phyloP scores from a whole-genome alignment of 2,113 vertebrate genomes.

The Toxotes jaculatrix region DNA sequence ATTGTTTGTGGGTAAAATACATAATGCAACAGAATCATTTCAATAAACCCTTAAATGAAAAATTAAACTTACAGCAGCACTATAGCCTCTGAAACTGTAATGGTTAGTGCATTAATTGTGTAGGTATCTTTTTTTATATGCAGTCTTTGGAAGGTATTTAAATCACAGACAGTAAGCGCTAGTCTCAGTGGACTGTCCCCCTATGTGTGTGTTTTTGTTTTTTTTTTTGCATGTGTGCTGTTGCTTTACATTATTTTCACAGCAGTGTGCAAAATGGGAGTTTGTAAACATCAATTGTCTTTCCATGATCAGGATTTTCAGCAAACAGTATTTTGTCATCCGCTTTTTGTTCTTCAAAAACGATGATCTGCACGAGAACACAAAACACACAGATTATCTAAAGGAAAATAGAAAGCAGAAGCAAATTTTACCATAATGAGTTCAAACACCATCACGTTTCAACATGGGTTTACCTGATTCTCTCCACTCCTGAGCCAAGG shows the following conservation, averaged over 20 bases:
- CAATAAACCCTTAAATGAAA: background rate
- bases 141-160: background rate
- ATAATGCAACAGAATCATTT: slow-evolving; percentile 6
- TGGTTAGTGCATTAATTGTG: background rate
- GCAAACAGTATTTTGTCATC: slow-evolving; percentile 84
- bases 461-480: slow-evolving; percentile 86
- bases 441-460: background rate
- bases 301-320: slow-evolving; percentile 86
- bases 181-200: background rate
- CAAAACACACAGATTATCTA: background rate
- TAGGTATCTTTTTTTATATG: background rate
- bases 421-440: background rate
- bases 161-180: background rate
- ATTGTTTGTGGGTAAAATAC: background rate
- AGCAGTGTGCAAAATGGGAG: slow-evolving; percentile 78
- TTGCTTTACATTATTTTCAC: slow-evolving; percentile 49
- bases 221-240: background rate
- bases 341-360: slow-evolving; percentile 90
- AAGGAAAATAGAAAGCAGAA: background rate
- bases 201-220: background rate
- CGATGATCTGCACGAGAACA: slow-evolving; percentile 83
- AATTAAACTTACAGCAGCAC: background rate
- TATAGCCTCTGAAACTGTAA: background rate
- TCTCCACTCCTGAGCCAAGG: slow-evolving; percentile 88
- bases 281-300: slow-evolving; percentile 80